phyloP scores from a whole-genome alignment of 2,888 invertebrate genomes.

The Clostera curtula region DNA sequence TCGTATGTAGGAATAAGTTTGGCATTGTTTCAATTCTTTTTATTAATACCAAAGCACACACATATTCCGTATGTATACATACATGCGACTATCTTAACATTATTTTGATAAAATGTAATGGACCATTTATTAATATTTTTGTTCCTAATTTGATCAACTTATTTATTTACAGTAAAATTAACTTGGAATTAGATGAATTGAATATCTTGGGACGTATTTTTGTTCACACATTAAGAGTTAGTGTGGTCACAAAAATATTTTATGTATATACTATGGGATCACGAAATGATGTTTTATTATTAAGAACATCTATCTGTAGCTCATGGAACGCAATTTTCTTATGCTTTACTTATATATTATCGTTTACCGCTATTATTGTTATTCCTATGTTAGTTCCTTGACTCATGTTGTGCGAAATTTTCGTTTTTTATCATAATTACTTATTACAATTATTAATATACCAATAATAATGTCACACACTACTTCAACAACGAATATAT shows the following conservation, averaged over 20 bases:
- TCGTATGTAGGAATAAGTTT: slow-evolving; percentile 50
- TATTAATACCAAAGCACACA: slow-evolving; percentile 45
- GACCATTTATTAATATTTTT: slow-evolving; percentile 59
- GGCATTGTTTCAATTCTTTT: slow-evolving; percentile 36
- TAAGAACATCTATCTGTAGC: too few relatives aligned
- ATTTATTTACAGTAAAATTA: slow-evolving; percentile 50
- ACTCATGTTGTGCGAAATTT: slow-evolving; percentile 70
- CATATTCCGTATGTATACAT: slow-evolving; percentile 46
- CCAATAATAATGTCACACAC: slow-evolving; percentile 54
- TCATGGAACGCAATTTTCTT: slow-evolving; percentile 22
- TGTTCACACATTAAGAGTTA: too few relatives aligned
- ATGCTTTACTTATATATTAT: slow-evolving; percentile 37
- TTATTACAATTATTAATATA: slow-evolving; percentile 40
- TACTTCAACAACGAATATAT: slow-evolving; percentile 58
- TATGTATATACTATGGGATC: too few relatives aligned
- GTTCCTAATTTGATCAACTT: slow-evolving; percentile 59
- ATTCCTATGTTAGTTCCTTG: slow-evolving; percentile 63
- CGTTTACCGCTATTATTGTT: slow-evolving; percentile 49
- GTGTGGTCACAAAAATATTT: too few relatives aligned
- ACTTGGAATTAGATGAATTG: slow-evolving; percentile 24
- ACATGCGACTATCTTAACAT: slow-evolving; percentile 52
- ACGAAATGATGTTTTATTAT: too few relatives aligned
- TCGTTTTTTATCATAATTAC: slow-evolving; percentile 41
- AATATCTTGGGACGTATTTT: slow-evolving; percentile 21
- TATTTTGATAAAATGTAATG: slow-evolving; percentile 63